Evolutionary conservation across 2,888 invertebrate genomes (phyloP).

Genomic region (Plebejus argus): DNA sequence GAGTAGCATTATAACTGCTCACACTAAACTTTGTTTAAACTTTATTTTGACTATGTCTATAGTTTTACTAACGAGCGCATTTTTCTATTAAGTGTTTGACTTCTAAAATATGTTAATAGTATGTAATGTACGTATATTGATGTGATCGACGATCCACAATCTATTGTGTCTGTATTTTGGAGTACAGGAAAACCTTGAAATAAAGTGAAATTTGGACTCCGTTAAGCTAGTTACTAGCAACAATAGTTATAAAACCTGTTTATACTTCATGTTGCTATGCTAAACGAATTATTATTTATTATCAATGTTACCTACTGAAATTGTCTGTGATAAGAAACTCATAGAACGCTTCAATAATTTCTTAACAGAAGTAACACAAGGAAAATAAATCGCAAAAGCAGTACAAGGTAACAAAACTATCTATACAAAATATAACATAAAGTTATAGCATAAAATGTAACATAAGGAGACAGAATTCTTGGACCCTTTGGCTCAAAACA

Average conservation of each 20-base stretch:
- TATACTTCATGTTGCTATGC: neutral
- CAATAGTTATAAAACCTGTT: too few relatives aligned
- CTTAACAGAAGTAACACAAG: neutral
- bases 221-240: too few relatives aligned
- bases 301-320: neutral
- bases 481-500: slow-evolving; percentile 1
- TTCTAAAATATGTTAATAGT: too few relatives aligned
- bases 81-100: neutral
- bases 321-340: neutral
- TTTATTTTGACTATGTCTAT: too few relatives aligned
- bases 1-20: too few relatives aligned
- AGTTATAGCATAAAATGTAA: neutral
- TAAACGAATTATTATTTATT: neutral
- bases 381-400: slow-evolving; percentile 5
- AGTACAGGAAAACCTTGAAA: too few relatives aligned
- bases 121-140: too few relatives aligned
- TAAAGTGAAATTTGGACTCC: too few relatives aligned
- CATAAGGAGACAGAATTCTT: neutral
- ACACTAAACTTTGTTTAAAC: too few relatives aligned
- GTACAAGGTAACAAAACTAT: neutral
- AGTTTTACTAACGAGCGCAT: too few relatives aligned
- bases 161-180: too few relatives aligned
- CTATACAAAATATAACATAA: neutral
- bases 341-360: neutral
- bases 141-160: too few relatives aligned